Evolutionary conservation across 2,113 vertebrate species (phyloP), one percentile per base, ranked within the genome.

Genomic region (Plecotus auritus): DNA sequence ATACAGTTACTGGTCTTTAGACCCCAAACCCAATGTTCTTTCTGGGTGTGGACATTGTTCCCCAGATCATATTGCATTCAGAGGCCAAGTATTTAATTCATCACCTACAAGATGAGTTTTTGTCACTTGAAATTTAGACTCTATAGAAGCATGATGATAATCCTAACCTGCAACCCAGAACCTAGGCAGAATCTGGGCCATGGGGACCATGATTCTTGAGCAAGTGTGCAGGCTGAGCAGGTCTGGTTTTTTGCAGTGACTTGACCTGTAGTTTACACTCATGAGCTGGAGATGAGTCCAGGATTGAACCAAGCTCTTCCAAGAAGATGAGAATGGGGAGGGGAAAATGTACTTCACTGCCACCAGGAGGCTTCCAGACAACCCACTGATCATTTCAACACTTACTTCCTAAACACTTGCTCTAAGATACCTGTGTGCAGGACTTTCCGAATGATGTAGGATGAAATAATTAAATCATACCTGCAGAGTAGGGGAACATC

Each of bases 311-410:
- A 22, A 70, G 22, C 2, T 86, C 37, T 59, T 94, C 32, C 13
- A 40, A 82, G 40, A 93, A 94, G 54, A 47, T 67, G 5, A 83
- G 16, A 73, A 85, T n/a, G 73, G 92, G 89, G 94, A 97, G 45
- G 82, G 59, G 85, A 80, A 73, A 87, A 95, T 87, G 28, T 18
- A 18, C 23, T 30, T n/a, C 28, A 20, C 5, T 35, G 26, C 77
- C 40, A 70, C n/a, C 17, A 70, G 16, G 17, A 90, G 9, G 10
- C 40, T 32, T 73, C 47, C 66, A 81, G 47, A 81, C 12, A 76
- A 30, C 17, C 32, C 69, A 81, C 1, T 23, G 26, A 35, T 37
- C 77, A 42, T 45, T 93, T 64, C 35, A 70, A 28, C 10, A 80
- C 49, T 85, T 84, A 49, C 12, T 91, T 83, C 70, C n/a, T 69